Evolutionary conservation across 2,888 invertebrate genomes (phyloP), one percentile per base, ranked within the genome.

Genomic region (Mythimna impura): DNA sequence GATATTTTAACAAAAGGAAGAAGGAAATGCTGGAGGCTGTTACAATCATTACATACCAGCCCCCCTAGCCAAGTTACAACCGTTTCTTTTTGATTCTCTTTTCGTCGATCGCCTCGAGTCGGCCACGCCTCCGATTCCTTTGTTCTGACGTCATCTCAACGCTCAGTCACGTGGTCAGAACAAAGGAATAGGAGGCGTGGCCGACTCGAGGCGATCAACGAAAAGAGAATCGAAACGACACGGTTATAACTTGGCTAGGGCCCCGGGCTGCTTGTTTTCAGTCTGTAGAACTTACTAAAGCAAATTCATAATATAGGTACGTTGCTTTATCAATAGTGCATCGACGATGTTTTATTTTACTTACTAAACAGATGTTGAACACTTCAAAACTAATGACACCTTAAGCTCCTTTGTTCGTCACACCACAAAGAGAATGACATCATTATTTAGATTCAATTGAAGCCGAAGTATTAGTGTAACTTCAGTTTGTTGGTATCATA

Each of bases 401-500:
- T 14, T 40, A 14, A 1, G 60, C 14, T 7, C 17, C 47, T 64
- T 50, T 65, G 22, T 63, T 50, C 60, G 9, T 2, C 2, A 22
- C 10, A 52, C 36, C 47, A 30, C 20, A 65, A 65, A 65, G 40
- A 52, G 22, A 67, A 74, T 58, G 22, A 73, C 54, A 40, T 61
- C 30, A 50, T 14, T 55, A 62, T 60, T 67, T 14, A 22, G 34
- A 66, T 66, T 76, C 22, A 76, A 66, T 66, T 70, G 25, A 66
- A 43, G 12, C 14, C 47, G 20, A 68, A 67, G 22, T 55, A 14
- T 61, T 57, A 52, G 52, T 52, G 36, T 69, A 58, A 76, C 66
- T 63, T 54, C 43, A 67, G 78, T 71, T 71, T 30, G 52, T 58
- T 60, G 62, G 20, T 70, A 67, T 47, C 30, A 50, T 55, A 79